Evolutionary conservation across 1,140 invertebrate species (phyloP), one percentile per base, ranked within the genome.

Genomic region (Nixonia krombeini): DNA sequence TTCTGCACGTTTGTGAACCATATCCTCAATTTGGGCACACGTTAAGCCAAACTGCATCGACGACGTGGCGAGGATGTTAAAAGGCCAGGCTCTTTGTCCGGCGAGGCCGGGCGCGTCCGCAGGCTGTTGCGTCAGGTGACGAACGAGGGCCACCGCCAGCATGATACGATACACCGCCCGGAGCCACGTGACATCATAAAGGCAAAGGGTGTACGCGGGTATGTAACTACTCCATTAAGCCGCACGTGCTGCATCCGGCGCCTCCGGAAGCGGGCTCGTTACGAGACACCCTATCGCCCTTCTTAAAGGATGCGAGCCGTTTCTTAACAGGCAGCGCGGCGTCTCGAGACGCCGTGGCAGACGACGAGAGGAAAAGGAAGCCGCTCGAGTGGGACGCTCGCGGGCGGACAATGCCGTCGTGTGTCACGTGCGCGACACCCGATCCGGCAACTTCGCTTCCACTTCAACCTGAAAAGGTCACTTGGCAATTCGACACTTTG

Each of bases 111-210:
- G n/a, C 58, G 57, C 58, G 58, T 63, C 65, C 58, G 38, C 53
- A 49, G 58, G 58, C 55, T 59, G 59, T 58, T 58, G 38, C 52
- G 66, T 58, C 66, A 69, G 66, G 59, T 69, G 66, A 63, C 50
- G 25, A 52, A 33, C 58, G 57, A 52, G 38, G n/a, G 25, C 53
- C 59, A 55, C 63, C 44, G 59, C 63, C 63, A 59, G 63, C 50
- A 67, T 67, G 63, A 59, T n/a, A n/a, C n/a, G n/a, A n/a, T n/a
- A n/a, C 57, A 41, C 53, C 57, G 33, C 50, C 58, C 63, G 28
- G 12, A 31, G 59, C 59, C 59, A 69, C 66, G 66, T 59, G 59
- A 64, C 59, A 69, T 56, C 46, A 55, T 59, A 50, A 61, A 63
- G 66, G 53, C 58, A 12, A n/a, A n/a, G 10, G 31, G 31, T 5